Conservation (phyloP, 2,797 vertebrate genomes). For the Microhierax caerulescens region DNA sequence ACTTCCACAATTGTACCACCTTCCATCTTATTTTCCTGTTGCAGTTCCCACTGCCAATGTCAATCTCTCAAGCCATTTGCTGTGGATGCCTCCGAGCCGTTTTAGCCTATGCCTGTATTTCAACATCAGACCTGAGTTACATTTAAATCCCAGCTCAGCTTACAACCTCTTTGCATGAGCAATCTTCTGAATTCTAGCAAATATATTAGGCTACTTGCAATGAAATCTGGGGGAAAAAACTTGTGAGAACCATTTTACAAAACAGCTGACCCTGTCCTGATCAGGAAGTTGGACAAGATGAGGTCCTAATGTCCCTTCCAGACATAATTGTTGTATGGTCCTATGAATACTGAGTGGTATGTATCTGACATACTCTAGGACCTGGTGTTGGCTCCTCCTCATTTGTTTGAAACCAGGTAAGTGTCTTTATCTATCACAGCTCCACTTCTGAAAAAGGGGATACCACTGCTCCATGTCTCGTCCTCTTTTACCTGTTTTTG, state of each 20-base stretch:
- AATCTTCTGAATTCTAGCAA: background rate
- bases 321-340: background rate
- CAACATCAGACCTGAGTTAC: background rate
- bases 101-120: background rate
- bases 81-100: accelerated
- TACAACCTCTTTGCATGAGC: background rate
- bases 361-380: background rate
- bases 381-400: background rate
- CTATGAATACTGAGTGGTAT: background rate
- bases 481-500: background rate
- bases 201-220: background rate
- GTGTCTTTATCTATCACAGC: background rate
- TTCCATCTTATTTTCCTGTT: background rate
- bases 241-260: background rate
- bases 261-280: background rate
- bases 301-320: background rate
- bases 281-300: background rate
- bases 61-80: background rate
- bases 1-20: background rate
- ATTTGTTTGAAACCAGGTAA: background rate
- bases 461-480: background rate
- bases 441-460: background rate
- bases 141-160: background rate
- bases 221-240: background rate
- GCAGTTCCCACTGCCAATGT: background rate